Conservation (phyloP, 2,888 invertebrate species). For the Buathra laborator region DNA sequence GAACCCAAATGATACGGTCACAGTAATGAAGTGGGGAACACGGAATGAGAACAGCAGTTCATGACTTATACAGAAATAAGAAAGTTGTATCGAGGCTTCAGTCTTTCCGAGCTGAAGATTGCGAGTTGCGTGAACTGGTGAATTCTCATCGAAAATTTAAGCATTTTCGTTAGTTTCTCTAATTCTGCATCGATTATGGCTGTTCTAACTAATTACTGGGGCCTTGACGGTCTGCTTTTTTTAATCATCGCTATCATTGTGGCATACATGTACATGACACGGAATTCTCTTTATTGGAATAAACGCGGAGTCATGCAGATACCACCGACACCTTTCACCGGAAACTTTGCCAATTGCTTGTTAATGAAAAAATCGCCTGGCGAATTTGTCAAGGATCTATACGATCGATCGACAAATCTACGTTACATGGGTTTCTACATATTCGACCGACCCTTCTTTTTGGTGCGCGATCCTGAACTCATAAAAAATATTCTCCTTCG, state of each 20-base stretch:
- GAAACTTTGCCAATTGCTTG: slow-evolving; percentile 83
- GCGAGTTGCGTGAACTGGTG: background rate
- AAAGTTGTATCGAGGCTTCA: no score
- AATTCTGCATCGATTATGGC: background rate
- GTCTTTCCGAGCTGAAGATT: no score
- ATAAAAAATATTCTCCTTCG: slow-evolving; percentile 85
- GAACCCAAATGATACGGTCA: no score
- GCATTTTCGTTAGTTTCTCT: background rate
- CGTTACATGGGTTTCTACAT: slow-evolving; percentile 83
- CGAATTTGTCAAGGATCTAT: slow-evolving; percentile 82
- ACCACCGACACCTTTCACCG: slow-evolving; percentile 83
- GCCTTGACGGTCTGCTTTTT: no score
- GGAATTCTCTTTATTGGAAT: no score
- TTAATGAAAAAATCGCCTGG: slow-evolving; percentile 78
- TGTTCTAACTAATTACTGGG: no score
- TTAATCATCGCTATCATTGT: no score
- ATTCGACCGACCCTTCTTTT: slow-evolving; percentile 84
- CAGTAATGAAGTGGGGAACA: no score
- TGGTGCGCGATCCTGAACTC: slow-evolving; percentile 85
- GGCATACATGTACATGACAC: no score
- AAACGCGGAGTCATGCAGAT: no score
- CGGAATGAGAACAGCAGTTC: no score
- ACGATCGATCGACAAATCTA: slow-evolving; percentile 78
- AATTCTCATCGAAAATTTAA: background rate
- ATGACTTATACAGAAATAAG: no score